Percentiles rank a stretch among this genome's conserved stretches.
Conservation (phyloP, 2,113 vertebrate genomes). For the Ageneiosus marmoratus region DNA sequence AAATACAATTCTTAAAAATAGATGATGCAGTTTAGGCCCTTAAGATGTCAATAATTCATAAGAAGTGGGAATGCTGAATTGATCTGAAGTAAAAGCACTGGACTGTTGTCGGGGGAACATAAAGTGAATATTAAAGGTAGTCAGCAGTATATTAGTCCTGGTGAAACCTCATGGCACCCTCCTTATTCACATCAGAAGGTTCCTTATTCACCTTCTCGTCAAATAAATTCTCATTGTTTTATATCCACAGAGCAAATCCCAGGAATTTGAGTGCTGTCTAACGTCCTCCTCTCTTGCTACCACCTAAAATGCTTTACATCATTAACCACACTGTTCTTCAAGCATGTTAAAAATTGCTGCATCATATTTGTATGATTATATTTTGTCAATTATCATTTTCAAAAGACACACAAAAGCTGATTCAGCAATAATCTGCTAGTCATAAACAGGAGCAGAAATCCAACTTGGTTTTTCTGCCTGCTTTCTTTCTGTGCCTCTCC, state of each 20-base stretch:
- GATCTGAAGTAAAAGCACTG: conserved; percentile 50
- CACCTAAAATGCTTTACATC: not conserved
- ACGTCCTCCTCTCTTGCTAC: not conserved
- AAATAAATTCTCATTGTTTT: conserved; percentile 1
- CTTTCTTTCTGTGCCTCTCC: conserved; percentile 2
- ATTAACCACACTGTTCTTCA: no score
- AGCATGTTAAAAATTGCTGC: not conserved
- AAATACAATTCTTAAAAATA: conserved; percentile 67
- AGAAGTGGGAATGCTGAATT: conserved; percentile 45
- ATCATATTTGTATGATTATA: not conserved
- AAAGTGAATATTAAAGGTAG: conserved; percentile 56
- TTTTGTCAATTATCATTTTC: not conserved
- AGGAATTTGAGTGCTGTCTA: not conserved
- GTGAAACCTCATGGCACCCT: not conserved
- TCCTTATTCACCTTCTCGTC: conserved; percentile 16
- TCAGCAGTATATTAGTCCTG: conserved; percentile 30
- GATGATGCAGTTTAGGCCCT: conserved; percentile 65
- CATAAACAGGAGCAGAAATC: not conserved
- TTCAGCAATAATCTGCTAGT: not conserved
- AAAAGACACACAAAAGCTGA: not conserved
- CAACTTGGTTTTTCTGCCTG: not conserved
- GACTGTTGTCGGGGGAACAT: conserved; percentile 58
- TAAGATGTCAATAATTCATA: conserved; percentile 72
- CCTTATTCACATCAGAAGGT: not conserved
- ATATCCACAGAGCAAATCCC: not conserved